Conservation (phyloP, 2,113 vertebrate species). For the Calyptomena viridis region DNA sequence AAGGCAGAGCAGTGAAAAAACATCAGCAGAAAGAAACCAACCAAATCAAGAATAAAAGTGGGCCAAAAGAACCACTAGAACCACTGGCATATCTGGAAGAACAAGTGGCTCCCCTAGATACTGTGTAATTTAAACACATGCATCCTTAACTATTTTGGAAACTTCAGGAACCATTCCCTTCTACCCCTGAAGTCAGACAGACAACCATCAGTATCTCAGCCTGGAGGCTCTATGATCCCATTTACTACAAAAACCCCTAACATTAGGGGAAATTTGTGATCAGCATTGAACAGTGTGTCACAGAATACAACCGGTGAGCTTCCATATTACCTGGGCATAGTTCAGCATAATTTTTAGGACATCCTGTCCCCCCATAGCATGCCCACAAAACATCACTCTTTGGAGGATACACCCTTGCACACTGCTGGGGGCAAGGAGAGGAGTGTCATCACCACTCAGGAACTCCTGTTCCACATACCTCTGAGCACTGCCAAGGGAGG, state of each 20-base stretch:
- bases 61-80: neutral
- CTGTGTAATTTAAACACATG: neutral
- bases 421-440: neutral
- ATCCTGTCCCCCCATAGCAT: neutral
- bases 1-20: neutral
- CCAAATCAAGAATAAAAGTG: neutral
- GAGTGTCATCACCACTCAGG: neutral
- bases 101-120: neutral
- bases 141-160: neutral
- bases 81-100: neutral
- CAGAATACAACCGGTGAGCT: neutral
- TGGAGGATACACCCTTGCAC: neutral
- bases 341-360: neutral
- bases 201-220: neutral
- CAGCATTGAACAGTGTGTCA: neutral
- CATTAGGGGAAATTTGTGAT: neutral
- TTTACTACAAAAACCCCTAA: neutral
- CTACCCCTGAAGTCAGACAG: neutral
- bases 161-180: neutral
- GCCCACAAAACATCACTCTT: neutral
- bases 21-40: neutral
- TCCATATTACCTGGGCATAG: neutral
- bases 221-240: neutral
- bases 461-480: constrained; percentile 22
- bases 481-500: constrained; percentile 26